These are phyloP conservation scores for Papilio machaon DNA, from an alignment of 1,140 invertebrate genomes.

Conservation along the genomic window DNA sequence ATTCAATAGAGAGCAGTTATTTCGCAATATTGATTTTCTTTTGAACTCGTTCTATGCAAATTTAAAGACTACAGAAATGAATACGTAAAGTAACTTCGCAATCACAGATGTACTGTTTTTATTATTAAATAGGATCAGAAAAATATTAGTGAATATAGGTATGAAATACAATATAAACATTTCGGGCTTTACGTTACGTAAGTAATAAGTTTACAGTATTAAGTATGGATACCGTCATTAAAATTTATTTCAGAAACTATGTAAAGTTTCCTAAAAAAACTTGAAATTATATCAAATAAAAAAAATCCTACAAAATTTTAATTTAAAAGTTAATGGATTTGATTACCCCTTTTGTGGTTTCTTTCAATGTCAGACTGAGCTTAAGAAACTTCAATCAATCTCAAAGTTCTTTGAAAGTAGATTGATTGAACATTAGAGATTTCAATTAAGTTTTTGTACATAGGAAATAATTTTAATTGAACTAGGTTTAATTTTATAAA, in stretches of 20 bases:
- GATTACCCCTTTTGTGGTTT: slow-evolving; percentile 16
- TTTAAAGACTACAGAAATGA: neutral
- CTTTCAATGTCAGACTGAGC: neutral
- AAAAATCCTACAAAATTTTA: neutral
- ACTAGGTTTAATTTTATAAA: neutral
- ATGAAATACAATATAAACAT: no score
- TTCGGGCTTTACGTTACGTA: neutral
- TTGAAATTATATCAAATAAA: no score
- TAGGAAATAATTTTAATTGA: neutral
- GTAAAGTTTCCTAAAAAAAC: no score
- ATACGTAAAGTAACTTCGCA: neutral
- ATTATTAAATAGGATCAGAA: no score
- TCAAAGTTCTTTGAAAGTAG: neutral
- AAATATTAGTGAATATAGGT: neutral
- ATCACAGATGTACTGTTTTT: neutral
- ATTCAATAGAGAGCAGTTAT: neutral
- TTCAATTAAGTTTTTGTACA: slow-evolving; percentile 15
- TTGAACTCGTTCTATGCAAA: slow-evolving; percentile 8
- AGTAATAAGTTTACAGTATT: no score
- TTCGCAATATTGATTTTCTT: slow-evolving; percentile 16
- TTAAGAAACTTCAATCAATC: slow-evolving; percentile 16
- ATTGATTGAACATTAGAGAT: slow-evolving; percentile 17
- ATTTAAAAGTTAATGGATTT: slow-evolving; percentile 8
- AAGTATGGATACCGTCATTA: no score
- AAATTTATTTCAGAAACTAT: no score